phyloP scores from a whole-genome alignment of 2,888 invertebrate species.

The Lasioglossum lativentre region DNA sequence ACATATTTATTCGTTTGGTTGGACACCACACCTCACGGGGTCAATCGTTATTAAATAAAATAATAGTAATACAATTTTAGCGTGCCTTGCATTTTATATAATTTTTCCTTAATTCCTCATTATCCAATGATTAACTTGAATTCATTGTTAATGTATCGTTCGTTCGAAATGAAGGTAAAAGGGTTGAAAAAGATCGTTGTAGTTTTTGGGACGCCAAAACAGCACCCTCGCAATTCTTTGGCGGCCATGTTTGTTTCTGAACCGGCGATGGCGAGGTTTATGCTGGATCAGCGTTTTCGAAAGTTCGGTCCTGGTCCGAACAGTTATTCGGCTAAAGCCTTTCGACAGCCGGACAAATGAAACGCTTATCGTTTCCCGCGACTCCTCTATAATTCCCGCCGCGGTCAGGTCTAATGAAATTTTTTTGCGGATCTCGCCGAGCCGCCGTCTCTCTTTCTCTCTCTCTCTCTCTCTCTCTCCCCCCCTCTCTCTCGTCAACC shows the following conservation, averaged over 20 bases:
- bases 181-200: no score
- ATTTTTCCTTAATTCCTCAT: no score
- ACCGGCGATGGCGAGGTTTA: not conserved
- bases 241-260: not conserved
- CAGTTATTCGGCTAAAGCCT: constrained; percentile 23
- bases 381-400: constrained; percentile 34
- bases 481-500: constrained; percentile 16
- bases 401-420: constrained; percentile 37
- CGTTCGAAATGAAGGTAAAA: no score
- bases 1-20: no score
- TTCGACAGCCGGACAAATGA: constrained; percentile 57
- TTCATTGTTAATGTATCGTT: no score
- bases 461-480: not conserved
- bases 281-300: constrained; percentile 27
- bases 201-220: no score
- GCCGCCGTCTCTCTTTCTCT: not conserved
- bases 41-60: no score
- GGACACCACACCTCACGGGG: no score
- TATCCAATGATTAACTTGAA: no score
- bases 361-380: constrained; percentile 49
- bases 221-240: no score
- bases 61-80: no score
- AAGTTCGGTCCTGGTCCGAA: constrained; percentile 26
- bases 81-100: no score
- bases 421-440: constrained; percentile 35